Conservation (phyloP, 2,113 vertebrate genomes). For the Mohoua ochrocephala region DNA sequence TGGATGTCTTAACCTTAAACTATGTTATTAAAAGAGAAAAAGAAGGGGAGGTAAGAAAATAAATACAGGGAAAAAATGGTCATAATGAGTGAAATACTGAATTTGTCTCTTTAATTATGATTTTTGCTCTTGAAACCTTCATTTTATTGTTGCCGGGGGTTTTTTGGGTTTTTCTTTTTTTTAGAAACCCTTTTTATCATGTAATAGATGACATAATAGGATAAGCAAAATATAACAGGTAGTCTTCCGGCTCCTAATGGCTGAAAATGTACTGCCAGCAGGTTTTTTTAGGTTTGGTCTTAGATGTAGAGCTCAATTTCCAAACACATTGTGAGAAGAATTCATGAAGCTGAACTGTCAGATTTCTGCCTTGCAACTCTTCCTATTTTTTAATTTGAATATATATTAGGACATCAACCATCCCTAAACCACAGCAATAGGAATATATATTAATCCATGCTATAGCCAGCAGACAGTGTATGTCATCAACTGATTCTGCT, state of each 20-base stretch:
- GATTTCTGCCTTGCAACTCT: neutral
- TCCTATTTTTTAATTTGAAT: neutral
- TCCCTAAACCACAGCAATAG: neutral
- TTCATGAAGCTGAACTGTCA: neutral
- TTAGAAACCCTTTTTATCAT: neutral
- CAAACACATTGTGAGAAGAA: neutral
- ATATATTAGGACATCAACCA: neutral
- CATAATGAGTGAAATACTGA: neutral
- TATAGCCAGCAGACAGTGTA: neutral
- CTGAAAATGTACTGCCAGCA: neutral
- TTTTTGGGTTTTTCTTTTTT: neutral
- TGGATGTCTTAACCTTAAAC: neutral
- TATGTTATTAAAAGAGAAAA: neutral
- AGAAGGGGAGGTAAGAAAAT: neutral
- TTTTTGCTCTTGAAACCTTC: neutral
- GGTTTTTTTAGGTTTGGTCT: neutral
- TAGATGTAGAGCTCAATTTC: neutral
- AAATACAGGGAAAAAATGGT: neutral
- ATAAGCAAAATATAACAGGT: neutral
- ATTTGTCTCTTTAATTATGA: neutral
- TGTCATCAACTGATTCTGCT: neutral
- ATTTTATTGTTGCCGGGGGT: too few relatives aligned
- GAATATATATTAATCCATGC: neutral
- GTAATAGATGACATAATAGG: rapidly evolving
- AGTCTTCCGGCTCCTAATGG: neutral